These are phyloP conservation scores for Pelobates cultripes DNA, from an alignment of 2,797 vertebrate genomes.

Conservation along the genomic window DNA sequence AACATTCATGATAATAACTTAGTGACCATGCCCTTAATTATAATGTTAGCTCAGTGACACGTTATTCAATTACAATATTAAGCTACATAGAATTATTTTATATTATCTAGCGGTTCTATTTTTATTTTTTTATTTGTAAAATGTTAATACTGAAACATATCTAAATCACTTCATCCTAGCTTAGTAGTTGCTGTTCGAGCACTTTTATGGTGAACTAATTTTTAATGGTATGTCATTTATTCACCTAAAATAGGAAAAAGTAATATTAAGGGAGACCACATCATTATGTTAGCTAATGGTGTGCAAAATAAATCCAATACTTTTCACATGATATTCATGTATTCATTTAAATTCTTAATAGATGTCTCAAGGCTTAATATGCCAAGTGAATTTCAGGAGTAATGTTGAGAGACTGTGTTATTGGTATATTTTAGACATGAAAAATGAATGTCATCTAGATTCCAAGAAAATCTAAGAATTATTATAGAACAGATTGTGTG, in stretches of 20 bases:
- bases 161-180: no score
- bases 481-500: not conserved
- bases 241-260: not conserved
- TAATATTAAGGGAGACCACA: not conserved
- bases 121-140: no score
- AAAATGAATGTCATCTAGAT: not conserved
- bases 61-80: no score
- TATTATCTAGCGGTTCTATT: no score
- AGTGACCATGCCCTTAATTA: no score
- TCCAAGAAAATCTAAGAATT: no score
- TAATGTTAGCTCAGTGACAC: no score
- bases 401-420: not conserved
- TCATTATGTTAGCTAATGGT: constrained; percentile 1
- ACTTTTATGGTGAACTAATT: not conserved
- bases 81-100: no score
- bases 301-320: not conserved
- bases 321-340: constrained; percentile 1
- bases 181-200: no score
- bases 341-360: not conserved
- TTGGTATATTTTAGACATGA: not conserved
- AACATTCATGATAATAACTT: no score
- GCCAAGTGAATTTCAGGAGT: not conserved
- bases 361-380: not conserved
- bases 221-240: not conserved
- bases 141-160: no score